Conservation (phyloP, 2,113 vertebrate genomes). For the Lophura nycthemera region DNA sequence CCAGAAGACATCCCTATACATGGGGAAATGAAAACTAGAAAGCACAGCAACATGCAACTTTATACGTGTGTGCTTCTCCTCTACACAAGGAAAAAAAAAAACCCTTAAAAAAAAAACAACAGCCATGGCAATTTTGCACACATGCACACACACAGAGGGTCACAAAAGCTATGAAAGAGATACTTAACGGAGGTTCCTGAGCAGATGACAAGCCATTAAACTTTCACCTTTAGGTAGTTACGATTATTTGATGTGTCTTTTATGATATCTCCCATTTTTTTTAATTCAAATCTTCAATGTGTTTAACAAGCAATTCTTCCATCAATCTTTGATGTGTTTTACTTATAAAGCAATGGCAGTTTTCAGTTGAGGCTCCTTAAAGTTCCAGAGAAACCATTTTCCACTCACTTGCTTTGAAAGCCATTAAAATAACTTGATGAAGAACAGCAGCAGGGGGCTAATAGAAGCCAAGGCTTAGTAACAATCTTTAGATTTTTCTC, state of each 20-base stretch:
- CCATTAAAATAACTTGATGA: conserved; percentile 75
- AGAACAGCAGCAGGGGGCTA: conserved; percentile 75
- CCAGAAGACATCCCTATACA: not conserved
- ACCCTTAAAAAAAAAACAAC: not conserved
- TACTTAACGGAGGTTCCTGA: conserved; percentile 29
- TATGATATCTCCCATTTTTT: conserved; percentile 39
- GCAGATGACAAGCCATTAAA: conserved; percentile 43
- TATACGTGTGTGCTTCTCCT: not conserved
- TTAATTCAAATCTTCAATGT: conserved; percentile 50
- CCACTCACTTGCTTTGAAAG: conserved; percentile 77
- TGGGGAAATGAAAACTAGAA: not conserved
- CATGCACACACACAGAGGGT: not conserved
- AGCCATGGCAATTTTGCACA: not conserved
- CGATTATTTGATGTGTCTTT: conserved; percentile 49
- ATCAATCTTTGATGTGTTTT: conserved; percentile 62
- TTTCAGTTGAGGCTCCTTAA: conserved; percentile 64
- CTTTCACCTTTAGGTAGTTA: conserved; percentile 48
- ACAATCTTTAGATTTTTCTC: conserved; percentile 66
- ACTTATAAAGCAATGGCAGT: conserved; percentile 64
- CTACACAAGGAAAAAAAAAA: not conserved
- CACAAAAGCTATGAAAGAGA: conserved; percentile 33
- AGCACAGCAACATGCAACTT: not conserved
- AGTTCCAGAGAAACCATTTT: conserved; percentile 74
- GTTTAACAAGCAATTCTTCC: conserved; percentile 65
- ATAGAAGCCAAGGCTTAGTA: conserved; percentile 73